Percentiles rank a stretch among this genome's conserved stretches.
These are phyloP conservation scores for Eutolmus rufibarbis DNA, from an alignment of 2,888 invertebrate genomes.

Conservation along the genomic window DNA sequence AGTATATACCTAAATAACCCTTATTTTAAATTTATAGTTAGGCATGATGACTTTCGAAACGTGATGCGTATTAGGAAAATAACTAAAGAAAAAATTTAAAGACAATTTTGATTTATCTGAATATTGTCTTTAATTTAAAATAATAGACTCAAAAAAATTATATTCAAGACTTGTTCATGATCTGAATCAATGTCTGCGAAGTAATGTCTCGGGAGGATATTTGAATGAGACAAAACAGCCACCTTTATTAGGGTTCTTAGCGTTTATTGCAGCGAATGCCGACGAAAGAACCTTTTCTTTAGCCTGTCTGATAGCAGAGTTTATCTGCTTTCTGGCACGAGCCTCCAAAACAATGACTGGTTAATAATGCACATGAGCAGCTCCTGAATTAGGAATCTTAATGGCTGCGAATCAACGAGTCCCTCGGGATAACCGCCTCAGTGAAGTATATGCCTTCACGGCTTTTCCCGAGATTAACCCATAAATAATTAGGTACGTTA, in stretches of 20 bases:
- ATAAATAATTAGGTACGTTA: slow-evolving; percentile 20
- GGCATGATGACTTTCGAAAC: too few relatives aligned
- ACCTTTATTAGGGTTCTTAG: background rate
- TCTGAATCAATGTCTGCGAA: background rate
- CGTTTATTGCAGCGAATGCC: background rate
- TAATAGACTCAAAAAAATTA: background rate
- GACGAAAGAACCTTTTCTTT: background rate
- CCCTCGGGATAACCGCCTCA: background rate
- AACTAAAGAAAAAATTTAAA: too few relatives aligned
- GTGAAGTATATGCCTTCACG: background rate
- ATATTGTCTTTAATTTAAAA: background rate
- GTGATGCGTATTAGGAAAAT: too few relatives aligned
- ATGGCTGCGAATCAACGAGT: background rate
- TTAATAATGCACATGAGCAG: slow-evolving; percentile 13
- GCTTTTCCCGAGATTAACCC: background rate
- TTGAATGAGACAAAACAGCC: background rate
- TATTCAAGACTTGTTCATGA: background rate
- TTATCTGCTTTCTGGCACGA: background rate
- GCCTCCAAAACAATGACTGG: background rate
- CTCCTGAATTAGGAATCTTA: slow-evolving; percentile 13
- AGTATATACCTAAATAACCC: too few relatives aligned
- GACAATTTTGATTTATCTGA: background rate
- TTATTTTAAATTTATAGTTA: too few relatives aligned
- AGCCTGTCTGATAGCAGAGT: background rate
- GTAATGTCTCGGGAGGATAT: background rate